A percentile compares a stretch with the other conserved stretches of the same genome.
phyloP scores from a whole-genome alignment of 2,888 invertebrate genomes.

The Itoplectis maculator region DNA sequence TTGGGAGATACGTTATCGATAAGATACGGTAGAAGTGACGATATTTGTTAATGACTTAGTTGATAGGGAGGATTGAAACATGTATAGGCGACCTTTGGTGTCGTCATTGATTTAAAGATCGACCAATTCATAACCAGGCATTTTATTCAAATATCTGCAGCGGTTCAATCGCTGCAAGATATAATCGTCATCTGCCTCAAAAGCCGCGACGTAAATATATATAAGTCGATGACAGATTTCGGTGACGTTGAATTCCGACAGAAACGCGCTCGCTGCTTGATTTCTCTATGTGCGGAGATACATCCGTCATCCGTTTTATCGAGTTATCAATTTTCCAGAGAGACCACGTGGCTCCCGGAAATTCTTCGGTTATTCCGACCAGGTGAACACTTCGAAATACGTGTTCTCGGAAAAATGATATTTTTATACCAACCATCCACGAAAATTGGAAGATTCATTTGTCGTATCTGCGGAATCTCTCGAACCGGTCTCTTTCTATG shows the following conservation, averaged over 20 bases:
- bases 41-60: too few relatives aligned
- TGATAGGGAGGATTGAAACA: too few relatives aligned
- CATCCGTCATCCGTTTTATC: slow-evolving; percentile 10
- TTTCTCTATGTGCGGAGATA: not conserved
- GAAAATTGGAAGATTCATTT: too few relatives aligned
- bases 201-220: not conserved
- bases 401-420: too few relatives aligned
- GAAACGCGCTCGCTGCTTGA: not conserved
- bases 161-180: not conserved
- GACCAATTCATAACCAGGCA: not conserved
- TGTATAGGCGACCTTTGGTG: too few relatives aligned
- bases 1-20: too few relatives aligned
- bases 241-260: not conserved
- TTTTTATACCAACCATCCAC: too few relatives aligned
- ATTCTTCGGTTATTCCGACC: not conserved
- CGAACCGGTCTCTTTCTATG: too few relatives aligned
- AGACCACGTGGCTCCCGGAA: not conserved
- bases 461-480: not conserved
- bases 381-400: too few relatives aligned
- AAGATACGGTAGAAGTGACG: too few relatives aligned
- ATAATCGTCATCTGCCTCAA: not conserved
- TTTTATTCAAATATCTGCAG: not conserved
- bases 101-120: too few relatives aligned
- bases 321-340: slow-evolving; percentile 1
- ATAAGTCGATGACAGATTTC: slow-evolving; percentile 9